phyloP scores from a whole-genome alignment of 1,140 invertebrate species.

The Metaphire vulgaris region DNA sequence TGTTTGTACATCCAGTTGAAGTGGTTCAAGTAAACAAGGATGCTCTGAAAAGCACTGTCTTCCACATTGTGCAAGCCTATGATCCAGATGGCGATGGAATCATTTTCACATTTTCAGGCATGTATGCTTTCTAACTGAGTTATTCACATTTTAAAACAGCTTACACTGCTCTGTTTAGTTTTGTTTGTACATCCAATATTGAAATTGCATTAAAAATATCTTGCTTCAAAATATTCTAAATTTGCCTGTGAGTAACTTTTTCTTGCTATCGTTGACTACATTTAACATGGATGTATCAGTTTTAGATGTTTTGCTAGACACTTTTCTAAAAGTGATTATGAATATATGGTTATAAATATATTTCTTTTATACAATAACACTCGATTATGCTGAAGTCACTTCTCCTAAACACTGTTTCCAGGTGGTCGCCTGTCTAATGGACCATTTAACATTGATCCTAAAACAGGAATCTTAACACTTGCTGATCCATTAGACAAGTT shows the following conservation, averaged over 20 bases:
- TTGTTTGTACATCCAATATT: not conserved
- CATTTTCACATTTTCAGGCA: conserved; percentile 55
- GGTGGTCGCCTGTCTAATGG: conserved; percentile 22
- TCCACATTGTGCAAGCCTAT: conserved; percentile 80
- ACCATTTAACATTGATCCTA: conserved; percentile 26
- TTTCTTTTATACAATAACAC: not conserved
- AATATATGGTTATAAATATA: not conserved
- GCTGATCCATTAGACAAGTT: conserved; percentile 74
- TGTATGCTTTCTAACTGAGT: not conserved
- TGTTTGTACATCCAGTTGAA: conserved; percentile 62
- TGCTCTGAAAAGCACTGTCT: conserved; percentile 78
- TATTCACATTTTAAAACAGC: not conserved
- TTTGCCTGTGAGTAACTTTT: too few relatives aligned
- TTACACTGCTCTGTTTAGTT: not conserved
- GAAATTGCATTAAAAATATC: too few relatives aligned
- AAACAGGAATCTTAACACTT: conserved; percentile 70
- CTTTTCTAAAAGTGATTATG: not conserved
- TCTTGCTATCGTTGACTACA: not conserved
- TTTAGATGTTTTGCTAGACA: not conserved
- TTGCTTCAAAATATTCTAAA: too few relatives aligned
- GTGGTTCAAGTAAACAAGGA: conserved; percentile 80
- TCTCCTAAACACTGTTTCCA: not conserved
- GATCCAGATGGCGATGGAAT: conserved; percentile 70
- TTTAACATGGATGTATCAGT: not conserved
- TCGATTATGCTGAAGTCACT: not conserved